Conservation (phyloP, 2,888 invertebrate species). For the Yponomeuta plumbellus region DNA sequence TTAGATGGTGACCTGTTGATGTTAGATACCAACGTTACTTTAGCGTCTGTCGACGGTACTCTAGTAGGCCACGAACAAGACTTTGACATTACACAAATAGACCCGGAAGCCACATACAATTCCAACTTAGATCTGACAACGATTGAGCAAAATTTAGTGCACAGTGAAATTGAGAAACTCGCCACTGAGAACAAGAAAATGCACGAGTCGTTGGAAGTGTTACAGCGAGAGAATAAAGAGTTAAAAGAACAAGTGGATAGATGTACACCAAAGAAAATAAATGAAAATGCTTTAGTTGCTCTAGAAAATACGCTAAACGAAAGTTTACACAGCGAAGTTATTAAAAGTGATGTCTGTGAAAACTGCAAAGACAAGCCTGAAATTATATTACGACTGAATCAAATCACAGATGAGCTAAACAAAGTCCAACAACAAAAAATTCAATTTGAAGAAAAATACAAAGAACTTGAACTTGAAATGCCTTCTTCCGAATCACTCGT, state of each 20-base stretch:
- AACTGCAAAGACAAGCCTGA: constrained; percentile 12
- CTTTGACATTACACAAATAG: constrained; percentile 49
- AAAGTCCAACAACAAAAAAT: constrained; percentile 37
- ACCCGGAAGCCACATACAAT: constrained; percentile 25
- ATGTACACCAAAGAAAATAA: neutral
- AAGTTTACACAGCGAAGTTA: neutral
- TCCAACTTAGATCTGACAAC: constrained; percentile 28
- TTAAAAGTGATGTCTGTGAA: constrained; percentile 2
- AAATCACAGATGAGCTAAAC: constrained; percentile 37
- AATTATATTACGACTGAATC: constrained; percentile 30
- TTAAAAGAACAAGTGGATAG: neutral
- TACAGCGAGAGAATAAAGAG: constrained; percentile 25
- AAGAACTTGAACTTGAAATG: constrained; percentile 43
- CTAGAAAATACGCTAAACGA: neutral
- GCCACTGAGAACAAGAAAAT: constrained; percentile 25
- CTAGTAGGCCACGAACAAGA: constrained; percentile 51
- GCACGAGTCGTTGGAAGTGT: neutral
- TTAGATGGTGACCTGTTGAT: constrained; percentile 62
- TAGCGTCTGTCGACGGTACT: constrained; percentile 49
- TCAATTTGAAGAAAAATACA: constrained; percentile 45
- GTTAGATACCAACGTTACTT: constrained; percentile 63
- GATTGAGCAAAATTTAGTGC: constrained; percentile 29
- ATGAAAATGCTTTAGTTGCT: neutral
- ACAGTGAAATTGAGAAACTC: constrained; percentile 33
- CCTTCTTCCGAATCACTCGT: constrained; percentile 42